Evolutionary conservation across 2,888 invertebrate species (phyloP).

Genomic region (Octonoba sinensis): DNA sequence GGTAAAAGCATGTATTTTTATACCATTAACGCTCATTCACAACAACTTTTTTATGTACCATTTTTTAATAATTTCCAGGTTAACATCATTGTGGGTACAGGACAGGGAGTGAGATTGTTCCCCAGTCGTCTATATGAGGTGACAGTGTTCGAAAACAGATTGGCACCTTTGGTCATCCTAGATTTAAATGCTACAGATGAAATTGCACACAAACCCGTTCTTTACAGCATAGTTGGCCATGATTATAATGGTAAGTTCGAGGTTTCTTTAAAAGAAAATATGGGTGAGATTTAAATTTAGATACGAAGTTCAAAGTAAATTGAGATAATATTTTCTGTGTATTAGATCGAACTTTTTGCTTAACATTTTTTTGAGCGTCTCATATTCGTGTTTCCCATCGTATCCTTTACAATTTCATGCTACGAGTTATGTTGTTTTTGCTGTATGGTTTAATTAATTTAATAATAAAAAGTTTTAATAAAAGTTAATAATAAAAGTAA

Average conservation of each 20-base stretch:
- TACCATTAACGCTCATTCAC: background rate
- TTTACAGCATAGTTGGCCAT: constrained; percentile 68
- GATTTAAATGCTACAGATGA: constrained; percentile 82
- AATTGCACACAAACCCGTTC: constrained; percentile 67
- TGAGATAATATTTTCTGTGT: background rate
- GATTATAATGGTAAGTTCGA: constrained; percentile 67
- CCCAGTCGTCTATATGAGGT: constrained; percentile 79
- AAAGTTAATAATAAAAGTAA: too few relatives aligned
- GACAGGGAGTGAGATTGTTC: constrained; percentile 68
- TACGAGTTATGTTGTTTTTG: too few relatives aligned
- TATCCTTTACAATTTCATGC: too few relatives aligned
- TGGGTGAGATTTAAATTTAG: background rate
- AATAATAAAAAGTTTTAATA: too few relatives aligned
- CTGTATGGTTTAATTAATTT: too few relatives aligned
- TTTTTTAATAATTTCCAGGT: constrained; percentile 61
- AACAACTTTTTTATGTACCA: background rate
- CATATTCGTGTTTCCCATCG: too few relatives aligned
- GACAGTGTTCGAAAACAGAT: constrained; percentile 85
- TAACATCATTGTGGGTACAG: constrained; percentile 68
- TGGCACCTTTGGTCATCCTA: constrained; percentile 79
- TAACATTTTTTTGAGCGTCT: too few relatives aligned
- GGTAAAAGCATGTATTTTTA: too few relatives aligned
- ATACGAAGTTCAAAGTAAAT: background rate
- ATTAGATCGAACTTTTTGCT: background rate
- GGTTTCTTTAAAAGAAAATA: background rate